Conservation (phyloP, 1,140 invertebrate species). For the Mizuhopecten yessoensis region DNA sequence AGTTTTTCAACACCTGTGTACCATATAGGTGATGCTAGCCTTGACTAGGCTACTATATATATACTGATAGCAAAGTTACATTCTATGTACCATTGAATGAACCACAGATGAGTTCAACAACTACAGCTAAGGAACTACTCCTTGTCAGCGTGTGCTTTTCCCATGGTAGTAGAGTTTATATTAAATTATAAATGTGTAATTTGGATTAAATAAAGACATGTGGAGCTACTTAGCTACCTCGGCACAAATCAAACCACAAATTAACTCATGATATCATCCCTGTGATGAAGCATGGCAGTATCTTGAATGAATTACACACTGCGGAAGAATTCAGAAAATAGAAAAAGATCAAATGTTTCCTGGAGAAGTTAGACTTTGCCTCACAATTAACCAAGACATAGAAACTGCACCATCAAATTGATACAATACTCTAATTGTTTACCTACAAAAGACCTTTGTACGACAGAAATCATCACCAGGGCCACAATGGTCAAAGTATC, state of each 20-base stretch:
- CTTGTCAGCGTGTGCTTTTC: background rate
- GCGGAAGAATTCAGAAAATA: background rate
- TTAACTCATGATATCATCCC: background rate
- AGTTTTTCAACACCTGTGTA: no score
- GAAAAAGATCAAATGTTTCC: slow-evolving; percentile 17
- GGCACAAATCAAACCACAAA: slow-evolving; percentile 8
- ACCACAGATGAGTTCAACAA: no score
- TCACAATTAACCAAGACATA: background rate
- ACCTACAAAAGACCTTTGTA: background rate
- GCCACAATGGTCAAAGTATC: no score
- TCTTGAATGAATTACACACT: slow-evolving; percentile 2
- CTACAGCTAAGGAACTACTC: background rate
- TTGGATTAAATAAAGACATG: slow-evolving; percentile 39
- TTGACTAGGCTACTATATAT: no score
- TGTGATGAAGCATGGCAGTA: background rate
- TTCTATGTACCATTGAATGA: no score
- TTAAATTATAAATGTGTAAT: slow-evolving; percentile 36
- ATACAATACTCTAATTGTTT: background rate
- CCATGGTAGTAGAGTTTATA: slow-evolving; percentile 17
- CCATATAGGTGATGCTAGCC: no score
- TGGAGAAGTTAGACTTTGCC: background rate
- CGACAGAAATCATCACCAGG: background rate
- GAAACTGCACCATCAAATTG: background rate
- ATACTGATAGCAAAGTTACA: no score
- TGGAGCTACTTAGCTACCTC: background rate